Percentiles rank a stretch among this genome's conserved stretches.
Conservation (phyloP, 2,113 vertebrate genomes). For the Gopherus evgoodei region DNA sequence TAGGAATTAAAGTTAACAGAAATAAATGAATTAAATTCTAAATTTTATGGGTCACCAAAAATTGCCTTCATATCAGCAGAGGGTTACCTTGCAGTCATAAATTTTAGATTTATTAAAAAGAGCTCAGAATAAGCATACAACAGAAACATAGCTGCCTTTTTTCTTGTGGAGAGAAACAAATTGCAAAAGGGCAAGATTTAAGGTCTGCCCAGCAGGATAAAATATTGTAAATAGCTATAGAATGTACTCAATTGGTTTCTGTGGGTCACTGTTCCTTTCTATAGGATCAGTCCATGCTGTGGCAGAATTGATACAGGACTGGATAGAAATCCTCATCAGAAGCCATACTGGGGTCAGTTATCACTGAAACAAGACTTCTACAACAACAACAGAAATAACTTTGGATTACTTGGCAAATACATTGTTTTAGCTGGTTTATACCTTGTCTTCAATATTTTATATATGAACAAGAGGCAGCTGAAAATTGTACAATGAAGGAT, state of each 20-base stretch:
- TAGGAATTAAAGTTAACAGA: conserved; percentile 52
- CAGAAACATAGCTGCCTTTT: background rate
- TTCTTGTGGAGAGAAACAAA: background rate
- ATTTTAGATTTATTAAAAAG: background rate
- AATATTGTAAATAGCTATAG: accelerated
- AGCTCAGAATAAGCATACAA: background rate
- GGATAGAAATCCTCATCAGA: background rate
- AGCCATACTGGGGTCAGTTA: background rate
- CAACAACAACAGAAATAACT: background rate
- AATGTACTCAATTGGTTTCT: too few species aligned
- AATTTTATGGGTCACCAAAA: conserved; percentile 37
- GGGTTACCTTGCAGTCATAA: background rate
- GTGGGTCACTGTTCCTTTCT: background rate
- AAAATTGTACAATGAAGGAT: accelerated
- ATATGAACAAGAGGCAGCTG: background rate
- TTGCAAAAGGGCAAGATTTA: background rate
- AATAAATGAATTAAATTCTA: conserved; percentile 51
- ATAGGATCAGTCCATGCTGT: background rate
- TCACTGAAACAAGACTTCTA: background rate
- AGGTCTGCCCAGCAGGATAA: background rate
- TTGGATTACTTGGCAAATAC: background rate
- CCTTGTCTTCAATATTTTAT: background rate
- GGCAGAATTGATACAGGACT: background rate
- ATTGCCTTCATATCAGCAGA: background rate
- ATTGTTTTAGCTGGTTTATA: background rate